Evolutionary conservation across 1,140 invertebrate species (phyloP), one percentile per base, ranked within the genome.

Genomic region (Maniola jurtina): DNA sequence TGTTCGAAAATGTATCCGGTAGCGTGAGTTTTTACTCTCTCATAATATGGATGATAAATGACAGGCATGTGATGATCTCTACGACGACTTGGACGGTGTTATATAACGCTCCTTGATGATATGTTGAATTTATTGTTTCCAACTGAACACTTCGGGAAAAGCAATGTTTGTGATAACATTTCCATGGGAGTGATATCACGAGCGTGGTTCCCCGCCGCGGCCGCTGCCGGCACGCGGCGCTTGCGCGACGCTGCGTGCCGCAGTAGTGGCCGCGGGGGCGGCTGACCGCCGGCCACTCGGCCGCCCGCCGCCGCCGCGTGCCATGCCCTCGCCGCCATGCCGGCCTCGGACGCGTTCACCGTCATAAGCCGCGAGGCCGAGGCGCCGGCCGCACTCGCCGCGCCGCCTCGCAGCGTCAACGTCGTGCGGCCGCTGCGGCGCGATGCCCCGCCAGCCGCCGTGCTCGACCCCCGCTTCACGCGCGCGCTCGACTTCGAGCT

Each of bases 401-500:
- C 45, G 58, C 68, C 57, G 61, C 70, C 67, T 57, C 76, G 72
- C 48, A 82, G 73, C 70, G 81, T 84, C 55, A 79, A 86, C 71
- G 70, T 88, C 15, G 88, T 90, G 48, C 78, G 79, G 67, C 88
- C 88, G 36, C 72, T 88, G 57, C 81, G 73, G 61, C 83, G 74
- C 75, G 75, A 76, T 55, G 75, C 71, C 48, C 74, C 74, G 73
- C 73, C 73, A 68, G 72, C 63, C 73, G 66, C 74, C 35, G 71
- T 78, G 34, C 76, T 90, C 47, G 86, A 91, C 67, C 84, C 86
- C 34, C 92, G 93, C 60, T 95, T 95, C 81, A 93, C 93, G 33
- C 92, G 93, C 67, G 92, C 92, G 7, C 84, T 95, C 16, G 94
- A 95, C 71, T 92, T 93, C 2, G 95, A 95, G 76, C 80, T 95